Percentiles rank a stretch among this genome's conserved stretches.
These are phyloP conservation scores for Cydia splendana DNA, from an alignment of 1,140 invertebrate species.

Conservation along the genomic window DNA sequence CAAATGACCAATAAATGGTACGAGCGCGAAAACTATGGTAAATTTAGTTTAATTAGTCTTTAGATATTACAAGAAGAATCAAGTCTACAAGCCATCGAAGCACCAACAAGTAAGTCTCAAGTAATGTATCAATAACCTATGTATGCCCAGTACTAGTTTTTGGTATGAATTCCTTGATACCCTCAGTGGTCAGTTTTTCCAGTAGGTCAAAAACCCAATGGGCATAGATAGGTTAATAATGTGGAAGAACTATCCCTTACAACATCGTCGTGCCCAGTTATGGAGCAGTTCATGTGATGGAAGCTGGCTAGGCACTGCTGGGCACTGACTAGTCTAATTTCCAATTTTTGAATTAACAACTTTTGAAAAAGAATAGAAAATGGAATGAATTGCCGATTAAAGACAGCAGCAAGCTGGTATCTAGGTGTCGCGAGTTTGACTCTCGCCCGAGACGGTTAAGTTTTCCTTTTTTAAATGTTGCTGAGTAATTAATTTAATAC, in stretches of 20 bases:
- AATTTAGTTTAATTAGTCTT: too few relatives aligned
- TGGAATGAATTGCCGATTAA: too few relatives aligned
- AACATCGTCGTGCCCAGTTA: conserved; percentile 9
- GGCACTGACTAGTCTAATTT: background rate
- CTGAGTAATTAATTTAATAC: too few relatives aligned
- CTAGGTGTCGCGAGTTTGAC: too few relatives aligned
- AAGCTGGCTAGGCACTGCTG: conserved; percentile 13
- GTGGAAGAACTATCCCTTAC: background rate
- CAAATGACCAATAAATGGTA: too few relatives aligned
- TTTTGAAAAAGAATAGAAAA: background rate
- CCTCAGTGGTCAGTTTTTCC: too few relatives aligned
- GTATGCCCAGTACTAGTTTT: background rate
- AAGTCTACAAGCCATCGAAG: background rate
- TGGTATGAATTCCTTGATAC: too few relatives aligned
- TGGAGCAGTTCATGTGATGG: conserved; percentile 14
- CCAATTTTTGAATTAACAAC: background rate
- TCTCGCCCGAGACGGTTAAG: too few relatives aligned
- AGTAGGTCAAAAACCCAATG: background rate
- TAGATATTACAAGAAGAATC: too few relatives aligned
- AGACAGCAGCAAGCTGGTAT: too few relatives aligned
- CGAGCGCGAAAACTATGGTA: too few relatives aligned
- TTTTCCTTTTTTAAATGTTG: too few relatives aligned
- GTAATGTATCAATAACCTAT: background rate
- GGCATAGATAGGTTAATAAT: background rate
- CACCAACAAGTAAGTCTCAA: background rate